A percentile compares a stretch with the other conserved stretches of the same genome.
These are phyloP conservation scores for Xiphophorus birchmanni DNA, from an alignment of 2,797 vertebrate species.

Conservation along the genomic window DNA sequence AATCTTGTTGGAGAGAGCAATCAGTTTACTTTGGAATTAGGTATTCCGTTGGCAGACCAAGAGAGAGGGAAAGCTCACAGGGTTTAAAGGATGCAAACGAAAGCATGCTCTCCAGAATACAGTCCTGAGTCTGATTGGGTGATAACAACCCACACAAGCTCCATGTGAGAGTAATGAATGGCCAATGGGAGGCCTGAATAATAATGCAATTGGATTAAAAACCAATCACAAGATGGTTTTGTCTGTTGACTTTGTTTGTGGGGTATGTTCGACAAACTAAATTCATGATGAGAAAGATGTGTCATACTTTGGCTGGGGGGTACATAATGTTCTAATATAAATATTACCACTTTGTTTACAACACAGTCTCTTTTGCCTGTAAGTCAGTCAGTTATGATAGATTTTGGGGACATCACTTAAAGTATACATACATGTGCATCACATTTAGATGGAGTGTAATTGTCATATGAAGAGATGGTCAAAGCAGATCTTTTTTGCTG, in stretches of 20 bases:
- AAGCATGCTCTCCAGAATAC: constrained; percentile 81
- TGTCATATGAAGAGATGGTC: constrained; percentile 36
- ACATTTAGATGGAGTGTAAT: constrained; percentile 60
- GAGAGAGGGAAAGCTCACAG: constrained; percentile 78
- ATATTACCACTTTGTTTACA: constrained; percentile 74
- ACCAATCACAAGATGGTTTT: constrained; percentile 80
- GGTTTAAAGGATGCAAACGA: constrained; percentile 82
- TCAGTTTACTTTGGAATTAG: constrained; percentile 85
- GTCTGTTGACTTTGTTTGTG: constrained; percentile 82
- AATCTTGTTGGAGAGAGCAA: constrained; percentile 83
- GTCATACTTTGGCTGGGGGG: constrained; percentile 69
- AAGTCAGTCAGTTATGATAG: constrained; percentile 58
- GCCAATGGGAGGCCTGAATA: constrained; percentile 82
- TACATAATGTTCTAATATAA: constrained; percentile 74
- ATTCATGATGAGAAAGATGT: constrained; percentile 72
- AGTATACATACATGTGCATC: constrained; percentile 30
- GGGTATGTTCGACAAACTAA: constrained; percentile 78
- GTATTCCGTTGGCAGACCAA: constrained; percentile 79
- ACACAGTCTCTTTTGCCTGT: constrained; percentile 57
- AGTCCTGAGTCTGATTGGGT: constrained; percentile 78
- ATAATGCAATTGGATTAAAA: constrained; percentile 83
- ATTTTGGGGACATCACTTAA: constrained; percentile 66
- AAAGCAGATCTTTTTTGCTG: constrained; percentile 41
- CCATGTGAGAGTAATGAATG: constrained; percentile 81
- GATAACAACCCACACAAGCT: constrained; percentile 79